Evolutionary conservation across 2,113 vertebrate genomes (phyloP).

Genomic region (Ciconia boyciana): DNA sequence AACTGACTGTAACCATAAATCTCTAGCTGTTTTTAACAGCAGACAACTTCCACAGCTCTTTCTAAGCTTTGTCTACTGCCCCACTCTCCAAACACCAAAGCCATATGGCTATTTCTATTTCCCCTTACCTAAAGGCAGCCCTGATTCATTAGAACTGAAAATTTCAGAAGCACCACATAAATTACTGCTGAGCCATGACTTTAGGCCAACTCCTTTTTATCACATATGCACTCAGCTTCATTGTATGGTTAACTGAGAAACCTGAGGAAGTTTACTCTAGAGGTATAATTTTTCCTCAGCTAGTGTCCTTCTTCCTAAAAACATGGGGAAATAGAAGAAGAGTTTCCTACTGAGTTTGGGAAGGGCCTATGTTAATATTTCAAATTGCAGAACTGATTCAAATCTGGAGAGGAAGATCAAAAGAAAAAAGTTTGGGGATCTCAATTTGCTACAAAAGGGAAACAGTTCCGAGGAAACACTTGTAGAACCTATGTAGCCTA

Average conservation of each 20-base stretch:
- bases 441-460: not conserved
- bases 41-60: not conserved
- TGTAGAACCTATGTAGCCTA: accelerated
- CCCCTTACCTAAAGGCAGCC: not conserved
- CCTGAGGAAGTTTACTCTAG: not conserved
- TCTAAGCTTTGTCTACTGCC: not conserved
- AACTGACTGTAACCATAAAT: not conserved
- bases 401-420: not conserved
- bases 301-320: not conserved
- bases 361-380: not conserved
- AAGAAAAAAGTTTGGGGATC: not conserved
- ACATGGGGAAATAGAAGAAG: not conserved
- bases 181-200: not conserved
- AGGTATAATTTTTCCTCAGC: not conserved
- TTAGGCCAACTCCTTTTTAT: not conserved
- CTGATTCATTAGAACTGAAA: not conserved
- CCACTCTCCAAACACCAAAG: not conserved
- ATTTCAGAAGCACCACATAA: not conserved
- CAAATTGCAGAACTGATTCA: not conserved
- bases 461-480: not conserved
- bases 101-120: not conserved
- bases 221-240: not conserved
- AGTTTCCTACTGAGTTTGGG: not conserved
- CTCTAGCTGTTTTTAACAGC: not conserved
- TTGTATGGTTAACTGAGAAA: not conserved